Base-by-base conservation (phyloP, 2,797 vertebrate genomes). In the Galaxias olidus region DNA sequence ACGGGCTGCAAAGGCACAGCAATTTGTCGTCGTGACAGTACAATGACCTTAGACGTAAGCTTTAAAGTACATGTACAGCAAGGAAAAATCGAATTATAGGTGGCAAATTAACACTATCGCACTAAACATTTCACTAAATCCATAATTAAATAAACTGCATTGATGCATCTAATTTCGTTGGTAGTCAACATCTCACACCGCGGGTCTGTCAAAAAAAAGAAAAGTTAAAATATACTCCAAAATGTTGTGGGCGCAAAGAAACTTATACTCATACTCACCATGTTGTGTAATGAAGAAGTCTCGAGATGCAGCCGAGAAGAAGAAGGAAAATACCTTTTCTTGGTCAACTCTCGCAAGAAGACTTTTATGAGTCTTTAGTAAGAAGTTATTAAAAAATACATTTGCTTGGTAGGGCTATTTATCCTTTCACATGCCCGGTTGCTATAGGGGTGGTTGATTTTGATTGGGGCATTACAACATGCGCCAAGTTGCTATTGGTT, bases 321-420 rank as follows among this genome's bases (percentile, higher is more conserved):
- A 54, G 20, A 9, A n/a, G 15, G 0, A 4, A 42, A 43, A 30
- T 30, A 30, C 6, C 3, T 30, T 30, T 30, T 30, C 6, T 30
- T 30, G 30, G 56, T 64, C 45, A 66, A n/a, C 69, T 78, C 76
- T 76, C 15, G 74, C 78, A 68, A 12, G 1, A 10, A 7, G 72
- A 18, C 64, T 47, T 47, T 72, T 65, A 80, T 2, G 78, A 10
- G 66, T 72, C 74, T 69, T 12, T 51, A 69, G 77, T 49, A 69
- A 80, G 78, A 74, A 55, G 63, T 54, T 65, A 68, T 17, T 69
- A 20, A n/a, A 18, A 1, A 0, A 55, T 0, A 1, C 10, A 8
- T 8, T 30, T 0, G 0, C 53, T 42, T 18, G 72, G 71, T 49
- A 74, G 68, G 66, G 66, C 0, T 13, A 9, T 79, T 72, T 80